Evolutionary conservation across 2,888 invertebrate species (phyloP).

Genomic region (Dichetophora obliterata): DNA sequence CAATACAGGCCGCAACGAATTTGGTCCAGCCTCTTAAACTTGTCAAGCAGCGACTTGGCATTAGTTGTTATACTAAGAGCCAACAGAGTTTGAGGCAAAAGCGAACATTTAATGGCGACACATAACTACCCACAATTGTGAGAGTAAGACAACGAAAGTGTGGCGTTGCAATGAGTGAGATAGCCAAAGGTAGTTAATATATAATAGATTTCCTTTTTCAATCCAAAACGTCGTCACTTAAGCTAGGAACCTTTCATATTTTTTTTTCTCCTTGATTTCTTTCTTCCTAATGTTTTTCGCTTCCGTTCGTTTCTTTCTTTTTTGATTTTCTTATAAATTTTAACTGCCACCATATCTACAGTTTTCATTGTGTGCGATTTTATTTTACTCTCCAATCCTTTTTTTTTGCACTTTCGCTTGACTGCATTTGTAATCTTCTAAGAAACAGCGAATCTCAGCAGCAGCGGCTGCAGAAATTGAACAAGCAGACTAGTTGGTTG

Average conservation of each 20-base stretch:
- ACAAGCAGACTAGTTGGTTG: background rate
- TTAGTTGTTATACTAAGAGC: too few relatives aligned
- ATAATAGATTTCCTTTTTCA: constrained; percentile 56
- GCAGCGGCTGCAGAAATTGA: too few relatives aligned
- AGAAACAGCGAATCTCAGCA: constrained; percentile 1
- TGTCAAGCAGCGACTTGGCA: background rate
- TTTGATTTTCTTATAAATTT: background rate
- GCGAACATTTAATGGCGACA: background rate
- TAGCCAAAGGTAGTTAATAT: constrained; percentile 55
- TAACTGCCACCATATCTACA: background rate
- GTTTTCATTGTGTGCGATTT: background rate
- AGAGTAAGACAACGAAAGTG: background rate
- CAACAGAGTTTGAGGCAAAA: background rate
- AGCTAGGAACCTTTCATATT: background rate
- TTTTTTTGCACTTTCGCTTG: constrained; percentile 61
- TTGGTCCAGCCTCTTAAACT: background rate
- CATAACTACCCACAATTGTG: background rate
- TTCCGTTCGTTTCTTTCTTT: background rate
- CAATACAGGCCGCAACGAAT: background rate
- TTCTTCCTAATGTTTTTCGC: background rate
- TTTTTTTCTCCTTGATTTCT: background rate
- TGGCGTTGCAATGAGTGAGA: background rate
- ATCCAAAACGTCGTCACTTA: background rate
- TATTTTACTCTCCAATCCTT: constrained; percentile 32
- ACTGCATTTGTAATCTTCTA: constrained; percentile 61